Evolutionary conservation across 2,113 vertebrate genomes (phyloP), one percentile per base, ranked within the genome.

Genomic region (Acanthochromis polyacanthus): DNA sequence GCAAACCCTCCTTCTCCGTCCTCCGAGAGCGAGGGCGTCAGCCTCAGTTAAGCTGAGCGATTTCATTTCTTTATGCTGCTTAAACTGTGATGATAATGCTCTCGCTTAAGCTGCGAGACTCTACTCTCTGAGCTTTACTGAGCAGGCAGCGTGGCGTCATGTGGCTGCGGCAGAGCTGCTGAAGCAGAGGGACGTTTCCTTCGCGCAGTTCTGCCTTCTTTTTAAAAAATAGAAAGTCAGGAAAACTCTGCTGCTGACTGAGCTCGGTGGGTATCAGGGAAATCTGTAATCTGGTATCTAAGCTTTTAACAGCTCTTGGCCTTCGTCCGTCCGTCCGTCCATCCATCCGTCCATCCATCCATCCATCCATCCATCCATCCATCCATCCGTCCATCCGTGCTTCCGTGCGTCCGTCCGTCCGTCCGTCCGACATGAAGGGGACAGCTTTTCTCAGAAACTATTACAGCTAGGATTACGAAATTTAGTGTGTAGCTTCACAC

Each of bases 51-150:
- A 80, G 78, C 75, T 23, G 69, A 80, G 38, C 19, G 19, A 10
- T 56, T 76, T 56, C 9, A 25, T 43, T 52, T 69, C 52, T 10
- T 48, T n/a, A 15, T 66, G 48, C 65, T 71, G 16, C 79, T 74
- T 66, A 58, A 74, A 76, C 46, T 80, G 23, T 0, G 45, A 78
- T 65, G 70, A 81, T 88, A 57, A 83, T 57, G 32, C 76, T 64
- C 64, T 45, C 2, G 10, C 20, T 69, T 46, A 55, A 78, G 81
- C 72, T 73, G 25, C 16, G 12, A 23, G 75, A 73, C 68, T 69
- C 14, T 45, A 20, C 50, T 25, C 50, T 25, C 32, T 15, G 22
- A 73, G 74, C 58, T 74, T 36, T 62, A 28, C 15, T 61, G 62
- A 52, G 6, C 62, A 56, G 65, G 62, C 55, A 10, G 9, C 45